phyloP scores from a whole-genome alignment of 2,888 invertebrate genomes.

The Callinectes sapidus region DNA sequence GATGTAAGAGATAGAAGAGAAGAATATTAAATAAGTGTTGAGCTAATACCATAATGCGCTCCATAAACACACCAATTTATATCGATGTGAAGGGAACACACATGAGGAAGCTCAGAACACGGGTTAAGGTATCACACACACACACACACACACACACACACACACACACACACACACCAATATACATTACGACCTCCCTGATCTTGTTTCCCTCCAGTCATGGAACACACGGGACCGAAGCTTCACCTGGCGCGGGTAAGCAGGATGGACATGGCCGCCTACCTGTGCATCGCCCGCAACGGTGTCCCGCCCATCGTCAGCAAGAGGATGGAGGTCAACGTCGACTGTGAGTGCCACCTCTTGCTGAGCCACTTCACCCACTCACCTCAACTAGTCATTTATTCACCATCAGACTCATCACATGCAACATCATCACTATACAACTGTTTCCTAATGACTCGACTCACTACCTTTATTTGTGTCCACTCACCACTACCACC shows the following conservation, averaged over 20 bases:
- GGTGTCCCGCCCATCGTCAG: slow-evolving; percentile 93
- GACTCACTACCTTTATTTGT: neutral
- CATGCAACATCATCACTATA: neutral
- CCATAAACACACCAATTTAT: no score
- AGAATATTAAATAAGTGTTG: no score
- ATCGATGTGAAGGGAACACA: neutral
- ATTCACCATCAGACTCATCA: neutral
- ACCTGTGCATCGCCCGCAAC: slow-evolving; percentile 89
- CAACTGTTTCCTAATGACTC: neutral
- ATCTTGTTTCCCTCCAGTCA: slow-evolving; percentile 44
- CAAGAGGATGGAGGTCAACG: slow-evolving; percentile 78
- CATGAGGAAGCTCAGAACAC: neutral
- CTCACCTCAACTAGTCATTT: neutral
- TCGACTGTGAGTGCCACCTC: slow-evolving; percentile 73
- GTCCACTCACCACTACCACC: neutral
- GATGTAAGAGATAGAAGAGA: no score
- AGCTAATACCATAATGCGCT: no score
- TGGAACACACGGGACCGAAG: slow-evolving; percentile 73
- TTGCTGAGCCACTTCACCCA: neutral
- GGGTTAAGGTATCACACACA: neutral
- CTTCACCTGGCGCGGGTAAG: slow-evolving; percentile 78
- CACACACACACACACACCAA: neutral
- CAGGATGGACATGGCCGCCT: slow-evolving; percentile 90
- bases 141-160: neutral
- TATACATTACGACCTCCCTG: neutral